phyloP scores from a whole-genome alignment of 2,113 vertebrate genomes.

The Prolemur simus region DNA sequence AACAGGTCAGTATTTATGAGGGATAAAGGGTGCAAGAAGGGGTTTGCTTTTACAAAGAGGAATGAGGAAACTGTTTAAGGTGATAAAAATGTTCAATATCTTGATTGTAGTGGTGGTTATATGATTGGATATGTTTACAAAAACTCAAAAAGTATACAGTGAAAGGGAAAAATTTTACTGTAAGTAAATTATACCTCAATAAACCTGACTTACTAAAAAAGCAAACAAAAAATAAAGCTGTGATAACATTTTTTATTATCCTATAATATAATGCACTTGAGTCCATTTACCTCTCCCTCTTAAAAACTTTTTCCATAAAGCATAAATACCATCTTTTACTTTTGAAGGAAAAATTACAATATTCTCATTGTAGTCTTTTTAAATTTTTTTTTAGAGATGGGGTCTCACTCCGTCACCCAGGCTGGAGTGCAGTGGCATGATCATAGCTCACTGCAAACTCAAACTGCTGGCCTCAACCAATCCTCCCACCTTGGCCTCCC shows the following conservation, averaged over 20 bases:
- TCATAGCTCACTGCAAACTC: too few relatives aligned
- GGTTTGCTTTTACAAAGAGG: not conserved
- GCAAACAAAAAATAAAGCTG: slow-evolving; percentile 16
- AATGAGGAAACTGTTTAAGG: slow-evolving; percentile 13
- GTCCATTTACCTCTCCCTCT: not conserved
- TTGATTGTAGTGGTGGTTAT: not conserved
- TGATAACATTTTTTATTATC: not conserved
- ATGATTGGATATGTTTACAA: not conserved
- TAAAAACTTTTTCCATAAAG: slow-evolving; percentile 37
- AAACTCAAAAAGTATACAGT: not conserved
- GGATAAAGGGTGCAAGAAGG: not conserved
- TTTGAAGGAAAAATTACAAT: slow-evolving; percentile 37
- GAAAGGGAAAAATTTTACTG: not conserved
- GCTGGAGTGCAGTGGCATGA: too few relatives aligned
- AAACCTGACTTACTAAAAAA: not conserved
- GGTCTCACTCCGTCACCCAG: too few relatives aligned
- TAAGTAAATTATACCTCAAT: slow-evolving; percentile 8
- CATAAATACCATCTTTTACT: slow-evolving; percentile 15
- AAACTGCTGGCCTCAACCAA: too few relatives aligned
- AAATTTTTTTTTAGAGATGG: too few relatives aligned
- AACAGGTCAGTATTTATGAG: not conserved
- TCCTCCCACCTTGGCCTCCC: too few relatives aligned
- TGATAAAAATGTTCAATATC: not conserved
- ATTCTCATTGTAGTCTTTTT: not conserved
- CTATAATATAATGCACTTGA: not conserved